These are phyloP conservation scores for Amia ocellicauda DNA, from an alignment of 2,113 vertebrate genomes.

Conservation along the genomic window DNA sequence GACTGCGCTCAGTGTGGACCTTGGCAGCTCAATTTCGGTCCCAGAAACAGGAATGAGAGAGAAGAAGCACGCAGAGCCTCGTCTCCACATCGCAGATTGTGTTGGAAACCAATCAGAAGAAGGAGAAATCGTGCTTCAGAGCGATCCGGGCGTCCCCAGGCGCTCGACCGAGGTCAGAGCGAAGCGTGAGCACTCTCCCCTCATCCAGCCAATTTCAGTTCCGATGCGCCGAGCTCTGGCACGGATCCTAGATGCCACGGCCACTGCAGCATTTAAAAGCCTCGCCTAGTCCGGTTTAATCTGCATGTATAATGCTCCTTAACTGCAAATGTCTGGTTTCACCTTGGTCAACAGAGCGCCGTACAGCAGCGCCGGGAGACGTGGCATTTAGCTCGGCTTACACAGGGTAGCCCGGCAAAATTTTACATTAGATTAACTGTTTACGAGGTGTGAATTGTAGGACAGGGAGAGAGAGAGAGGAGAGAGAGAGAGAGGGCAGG, in stretches of 20 bases:
- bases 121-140: neutral
- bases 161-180: too few relatives aligned
- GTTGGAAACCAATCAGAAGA: neutral
- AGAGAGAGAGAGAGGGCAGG: neutral
- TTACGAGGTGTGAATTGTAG: constrained; percentile 13
- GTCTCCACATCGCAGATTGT: neutral
- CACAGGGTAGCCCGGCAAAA: constrained; percentile 10
- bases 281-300: constrained; percentile 7
- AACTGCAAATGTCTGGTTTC: constrained; percentile 16
- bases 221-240: too few relatives aligned
- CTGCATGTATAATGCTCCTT: neutral
- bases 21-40: too few relatives aligned
- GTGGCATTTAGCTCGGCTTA: constrained; percentile 1
- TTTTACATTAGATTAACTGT: constrained; percentile 23
- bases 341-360: constrained; percentile 19
- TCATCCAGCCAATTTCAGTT: too few relatives aligned
- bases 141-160: neutral
- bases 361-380: constrained; percentile 4
- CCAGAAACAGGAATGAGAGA: neutral
- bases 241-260: neutral
- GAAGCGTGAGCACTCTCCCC: neutral
- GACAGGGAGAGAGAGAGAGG: neutral
- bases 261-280: neutral
- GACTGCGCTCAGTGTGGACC: too few relatives aligned
- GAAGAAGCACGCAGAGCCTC: neutral